These are phyloP conservation scores for Spodoptera frugiperda DNA, from an alignment of 1,140 invertebrate genomes.

Conservation along the genomic window DNA sequence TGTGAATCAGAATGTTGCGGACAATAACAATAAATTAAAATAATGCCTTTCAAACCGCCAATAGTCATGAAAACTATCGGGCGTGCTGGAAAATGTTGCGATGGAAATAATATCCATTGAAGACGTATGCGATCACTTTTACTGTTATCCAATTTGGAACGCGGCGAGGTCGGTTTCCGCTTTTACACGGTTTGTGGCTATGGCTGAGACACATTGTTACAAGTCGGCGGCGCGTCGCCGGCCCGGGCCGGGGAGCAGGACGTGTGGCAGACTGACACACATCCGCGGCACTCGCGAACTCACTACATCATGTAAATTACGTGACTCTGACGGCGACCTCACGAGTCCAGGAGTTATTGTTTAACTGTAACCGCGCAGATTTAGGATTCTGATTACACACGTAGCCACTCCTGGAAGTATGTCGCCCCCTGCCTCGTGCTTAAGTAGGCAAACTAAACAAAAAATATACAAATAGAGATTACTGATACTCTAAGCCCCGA, in stretches of 20 bases:
- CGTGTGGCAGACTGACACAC: conserved; percentile 77
- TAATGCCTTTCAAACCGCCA: conserved; percentile 67
- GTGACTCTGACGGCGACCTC: conserved; percentile 33
- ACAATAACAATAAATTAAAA: conserved; percentile 69
- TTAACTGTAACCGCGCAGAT: conserved; percentile 39
- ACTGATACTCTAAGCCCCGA: background rate
- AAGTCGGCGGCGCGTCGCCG: conserved; percentile 66
- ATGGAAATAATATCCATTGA: conserved; percentile 74
- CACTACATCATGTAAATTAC: conserved; percentile 34
- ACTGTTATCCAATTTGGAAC: conserved; percentile 85
- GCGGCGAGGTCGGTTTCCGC: conserved; percentile 79
- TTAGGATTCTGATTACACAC: conserved; percentile 35
- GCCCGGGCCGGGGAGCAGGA: conserved; percentile 50
- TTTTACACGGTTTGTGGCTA: conserved; percentile 82
- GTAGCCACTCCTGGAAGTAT: conserved; percentile 21
- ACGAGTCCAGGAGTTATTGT: conserved; percentile 38
- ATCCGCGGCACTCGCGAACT: conserved; percentile 60
- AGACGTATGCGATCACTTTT: conserved; percentile 84
- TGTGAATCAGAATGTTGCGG: conserved; percentile 57
- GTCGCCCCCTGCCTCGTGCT: conserved; percentile 8
- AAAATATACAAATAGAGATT: conserved; percentile 3
- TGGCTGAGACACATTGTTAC: conserved; percentile 77
- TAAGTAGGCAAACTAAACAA: background rate
- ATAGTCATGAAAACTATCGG: conserved; percentile 73
- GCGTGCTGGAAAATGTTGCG: conserved; percentile 61